phyloP scores from a whole-genome alignment of 2,113 vertebrate genomes.

The Andinoacara biseriatus region DNA sequence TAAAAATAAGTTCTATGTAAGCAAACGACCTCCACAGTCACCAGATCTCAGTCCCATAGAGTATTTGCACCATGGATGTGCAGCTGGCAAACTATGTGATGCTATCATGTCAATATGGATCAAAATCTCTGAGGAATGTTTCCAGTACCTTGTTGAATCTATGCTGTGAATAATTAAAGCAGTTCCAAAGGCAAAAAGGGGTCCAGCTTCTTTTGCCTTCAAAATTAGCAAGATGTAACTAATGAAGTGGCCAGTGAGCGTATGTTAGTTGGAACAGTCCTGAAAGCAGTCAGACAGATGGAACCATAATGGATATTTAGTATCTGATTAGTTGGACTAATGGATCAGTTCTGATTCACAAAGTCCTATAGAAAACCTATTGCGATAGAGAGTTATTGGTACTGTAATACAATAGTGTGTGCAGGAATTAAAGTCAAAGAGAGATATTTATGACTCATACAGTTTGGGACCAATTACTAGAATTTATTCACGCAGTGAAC shows the following conservation, averaged over 20 bases:
- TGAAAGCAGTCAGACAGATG: conserved; percentile 60
- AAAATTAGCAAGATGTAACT: background rate
- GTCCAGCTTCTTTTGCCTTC: background rate
- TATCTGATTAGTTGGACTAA: conserved; percentile 45
- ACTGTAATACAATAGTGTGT: background rate
- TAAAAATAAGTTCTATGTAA: too few species aligned
- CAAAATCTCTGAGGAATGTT: background rate
- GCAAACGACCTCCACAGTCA: too few species aligned
- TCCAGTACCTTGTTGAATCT: background rate
- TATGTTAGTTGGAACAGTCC: conserved; percentile 50
- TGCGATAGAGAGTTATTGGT: background rate
- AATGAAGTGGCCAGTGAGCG: background rate
- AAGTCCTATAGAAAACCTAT: conserved; percentile 21
- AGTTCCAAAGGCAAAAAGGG: background rate
- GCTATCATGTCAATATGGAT: background rate
- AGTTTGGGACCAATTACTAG: background rate
- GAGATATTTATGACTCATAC: background rate
- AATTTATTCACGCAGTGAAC: background rate
- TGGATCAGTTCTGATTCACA: conserved; percentile 41
- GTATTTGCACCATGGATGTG: too few species aligned
- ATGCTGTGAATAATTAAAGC: background rate
- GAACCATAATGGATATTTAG: conserved; percentile 46
- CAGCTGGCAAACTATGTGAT: background rate
- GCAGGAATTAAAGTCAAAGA: background rate
- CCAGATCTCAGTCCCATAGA: too few species aligned